Evolutionary conservation across 2,888 invertebrate genomes (phyloP).

Genomic region (Agrotis ipsilon): DNA sequence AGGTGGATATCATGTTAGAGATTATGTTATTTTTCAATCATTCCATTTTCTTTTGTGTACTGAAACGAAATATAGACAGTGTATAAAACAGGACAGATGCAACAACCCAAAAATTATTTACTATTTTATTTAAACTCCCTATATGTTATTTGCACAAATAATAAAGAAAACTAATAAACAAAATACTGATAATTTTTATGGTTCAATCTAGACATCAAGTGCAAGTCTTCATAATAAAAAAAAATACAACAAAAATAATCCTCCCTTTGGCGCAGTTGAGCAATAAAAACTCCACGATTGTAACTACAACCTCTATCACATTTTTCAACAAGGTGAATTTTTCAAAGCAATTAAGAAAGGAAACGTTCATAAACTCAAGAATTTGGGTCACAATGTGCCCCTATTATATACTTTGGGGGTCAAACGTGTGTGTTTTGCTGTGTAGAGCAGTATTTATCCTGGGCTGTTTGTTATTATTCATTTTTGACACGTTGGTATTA

Average conservation of each 20-base stretch:
- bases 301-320: conserved; percentile 27
- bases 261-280: no score
- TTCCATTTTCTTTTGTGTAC: neutral
- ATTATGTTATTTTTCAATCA: neutral
- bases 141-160: neutral
- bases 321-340: conserved; percentile 46
- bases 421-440: conserved; percentile 51
- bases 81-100: neutral
- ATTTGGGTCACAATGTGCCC: conserved; percentile 59
- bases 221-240: no score
- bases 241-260: no score
- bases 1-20: no score
- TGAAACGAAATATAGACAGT: neutral
- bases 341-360: conserved; percentile 58
- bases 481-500: conserved; percentile 51
- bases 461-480: conserved; percentile 43
- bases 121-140: neutral
- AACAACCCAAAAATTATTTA: neutral
- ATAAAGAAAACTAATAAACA: neutral
- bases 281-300: neutral
- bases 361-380: conserved; percentile 59
- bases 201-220: no score
- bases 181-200: conserved; percentile 23
- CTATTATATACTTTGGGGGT: conserved; percentile 15
- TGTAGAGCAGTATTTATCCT: conserved; percentile 46